Conservation (phyloP, 2,888 invertebrate species). For the Trachelus troglodyta region DNA sequence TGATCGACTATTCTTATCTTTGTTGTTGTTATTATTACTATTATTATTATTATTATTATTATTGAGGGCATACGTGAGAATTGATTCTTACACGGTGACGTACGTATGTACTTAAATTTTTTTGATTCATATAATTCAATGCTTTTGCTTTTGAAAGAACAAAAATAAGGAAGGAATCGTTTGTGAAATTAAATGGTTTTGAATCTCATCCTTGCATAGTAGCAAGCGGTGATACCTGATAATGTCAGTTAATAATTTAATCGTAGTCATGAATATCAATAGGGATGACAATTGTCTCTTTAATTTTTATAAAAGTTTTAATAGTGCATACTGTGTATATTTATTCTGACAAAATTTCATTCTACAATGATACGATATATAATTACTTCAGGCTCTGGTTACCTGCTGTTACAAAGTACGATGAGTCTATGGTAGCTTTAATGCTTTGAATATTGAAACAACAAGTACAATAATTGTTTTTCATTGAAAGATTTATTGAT, state of each 20-base stretch:
- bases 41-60: neutral
- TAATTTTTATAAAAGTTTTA: slow-evolving; percentile 20
- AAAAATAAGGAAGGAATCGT: neutral
- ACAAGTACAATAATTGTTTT: neutral
- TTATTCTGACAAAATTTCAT: slow-evolving; percentile 26
- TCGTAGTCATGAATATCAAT: slow-evolving; percentile 23
- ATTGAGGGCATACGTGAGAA: neutral
- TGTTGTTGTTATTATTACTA: neutral
- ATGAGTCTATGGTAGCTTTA: neutral
- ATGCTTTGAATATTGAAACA: neutral
- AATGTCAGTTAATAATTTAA: slow-evolving; percentile 28
- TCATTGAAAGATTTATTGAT: neutral
- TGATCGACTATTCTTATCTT: neutral
- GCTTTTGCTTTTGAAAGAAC: slow-evolving; percentile 1
- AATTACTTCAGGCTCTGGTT: neutral
- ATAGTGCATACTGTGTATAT: slow-evolving; percentile 13
- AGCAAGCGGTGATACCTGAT: slow-evolving; percentile 29
- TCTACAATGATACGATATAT: neutral
- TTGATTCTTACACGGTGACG: neutral
- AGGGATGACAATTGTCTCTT: slow-evolving; percentile 28
- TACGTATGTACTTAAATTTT: neutral
- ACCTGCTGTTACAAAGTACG: neutral
- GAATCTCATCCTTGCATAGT: slow-evolving; percentile 2
- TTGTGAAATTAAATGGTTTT: neutral
- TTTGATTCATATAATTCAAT: neutral